Conservation (phyloP, 2,797 vertebrate species). For the Kryptolebias ocellatus region DNA sequence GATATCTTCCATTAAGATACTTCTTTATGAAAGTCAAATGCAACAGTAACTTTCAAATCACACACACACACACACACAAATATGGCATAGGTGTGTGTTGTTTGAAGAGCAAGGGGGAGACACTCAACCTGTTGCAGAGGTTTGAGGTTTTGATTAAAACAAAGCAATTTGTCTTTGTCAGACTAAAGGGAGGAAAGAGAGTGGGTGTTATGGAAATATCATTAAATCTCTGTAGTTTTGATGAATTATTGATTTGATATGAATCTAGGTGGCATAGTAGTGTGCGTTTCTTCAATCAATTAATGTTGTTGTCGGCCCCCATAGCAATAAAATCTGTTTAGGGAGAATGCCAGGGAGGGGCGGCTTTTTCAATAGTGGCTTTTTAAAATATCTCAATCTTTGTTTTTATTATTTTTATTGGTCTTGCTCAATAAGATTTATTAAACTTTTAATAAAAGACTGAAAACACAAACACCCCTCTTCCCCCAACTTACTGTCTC, state of each 20-base stretch:
- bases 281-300: conserved; percentile 56
- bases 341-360: conserved; percentile 23
- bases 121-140: conserved; percentile 38
- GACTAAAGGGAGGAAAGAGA: conserved; percentile 51
- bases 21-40: too few species aligned
- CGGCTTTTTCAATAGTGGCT: conserved; percentile 46
- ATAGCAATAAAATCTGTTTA: conserved; percentile 43
- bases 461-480: conserved; percentile 41
- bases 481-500: conserved; percentile 16
- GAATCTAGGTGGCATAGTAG: conserved; percentile 52
- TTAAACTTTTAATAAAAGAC: conserved; percentile 68
- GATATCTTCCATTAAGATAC: too few species aligned
- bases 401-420: conserved; percentile 56
- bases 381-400: conserved; percentile 48
- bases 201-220: conserved; percentile 70
- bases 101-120: conserved; percentile 23
- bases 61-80: neutral
- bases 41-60: neutral
- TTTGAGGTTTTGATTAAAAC: conserved; percentile 67
- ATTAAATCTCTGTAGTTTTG: conserved; percentile 75
- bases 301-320: conserved; percentile 51
- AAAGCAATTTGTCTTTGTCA: conserved; percentile 69
- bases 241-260: conserved; percentile 79
- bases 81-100: conserved; percentile 6
- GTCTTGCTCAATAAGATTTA: conserved; percentile 63